Conservation (phyloP, 2,888 invertebrate genomes). For the Drosophila mercatorum region DNA sequence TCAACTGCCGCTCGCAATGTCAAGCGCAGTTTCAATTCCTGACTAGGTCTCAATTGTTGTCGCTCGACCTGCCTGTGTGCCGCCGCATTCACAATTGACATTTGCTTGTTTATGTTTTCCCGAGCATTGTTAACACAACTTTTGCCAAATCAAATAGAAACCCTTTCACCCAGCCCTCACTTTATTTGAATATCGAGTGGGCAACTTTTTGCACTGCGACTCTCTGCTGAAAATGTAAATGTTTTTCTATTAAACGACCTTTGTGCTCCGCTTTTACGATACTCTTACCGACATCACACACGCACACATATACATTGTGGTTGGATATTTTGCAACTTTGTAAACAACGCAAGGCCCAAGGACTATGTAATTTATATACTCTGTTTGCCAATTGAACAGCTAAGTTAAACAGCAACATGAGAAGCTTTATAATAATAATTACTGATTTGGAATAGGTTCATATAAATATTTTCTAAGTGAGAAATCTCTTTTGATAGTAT, state of each 20-base stretch:
- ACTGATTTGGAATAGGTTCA: not conserved
- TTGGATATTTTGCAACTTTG: slow-evolving; percentile 11
- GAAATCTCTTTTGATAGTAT: no score
- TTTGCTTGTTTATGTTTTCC: slow-evolving; percentile 76
- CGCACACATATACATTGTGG: not conserved
- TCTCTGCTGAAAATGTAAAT: slow-evolving; percentile 67
- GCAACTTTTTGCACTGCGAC: slow-evolving; percentile 56
- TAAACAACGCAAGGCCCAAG: not conserved
- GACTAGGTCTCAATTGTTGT: slow-evolving; percentile 20
- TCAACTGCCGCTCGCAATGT: not conserved
- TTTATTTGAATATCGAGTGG: slow-evolving; percentile 36
- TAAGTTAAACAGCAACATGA: not conserved
- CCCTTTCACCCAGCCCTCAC: slow-evolving; percentile 11
- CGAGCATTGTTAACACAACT: slow-evolving; percentile 71
- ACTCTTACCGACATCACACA: slow-evolving; percentile 8
- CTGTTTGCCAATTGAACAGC: slow-evolving; percentile 1
- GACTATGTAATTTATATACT: slow-evolving; percentile 9
- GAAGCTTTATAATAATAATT: not conserved
- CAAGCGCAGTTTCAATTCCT: slow-evolving; percentile 12
- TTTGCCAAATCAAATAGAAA: slow-evolving; percentile 50
- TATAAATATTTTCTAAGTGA: not conserved
- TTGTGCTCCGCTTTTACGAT: slow-evolving; percentile 19
- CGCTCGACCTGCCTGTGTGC: slow-evolving; percentile 18
- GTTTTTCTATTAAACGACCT: slow-evolving; percentile 59
- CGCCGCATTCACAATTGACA: slow-evolving; percentile 52